Percentiles rank a stretch among this genome's conserved stretches.
phyloP scores from a whole-genome alignment of 2,888 invertebrate genomes.

The Ophioninae sp. region DNA sequence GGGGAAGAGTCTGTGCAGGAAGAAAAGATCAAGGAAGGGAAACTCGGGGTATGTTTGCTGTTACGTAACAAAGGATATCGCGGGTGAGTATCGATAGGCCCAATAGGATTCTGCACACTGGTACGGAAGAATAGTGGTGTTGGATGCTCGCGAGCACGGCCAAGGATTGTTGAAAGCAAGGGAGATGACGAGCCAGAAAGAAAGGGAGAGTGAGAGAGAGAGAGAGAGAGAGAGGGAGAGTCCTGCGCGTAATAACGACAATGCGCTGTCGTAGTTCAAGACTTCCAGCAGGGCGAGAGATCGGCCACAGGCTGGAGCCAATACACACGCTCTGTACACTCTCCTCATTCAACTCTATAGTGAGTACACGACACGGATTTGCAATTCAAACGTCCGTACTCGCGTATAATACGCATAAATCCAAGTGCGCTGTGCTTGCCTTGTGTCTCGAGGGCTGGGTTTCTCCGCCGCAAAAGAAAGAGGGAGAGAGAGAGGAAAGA shows the following conservation, averaged over 20 bases:
- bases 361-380: constrained; percentile 71
- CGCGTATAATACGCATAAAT: constrained; percentile 74
- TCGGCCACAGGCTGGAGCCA: constrained; percentile 61
- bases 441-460: constrained; percentile 60
- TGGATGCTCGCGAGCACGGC: constrained; percentile 6
- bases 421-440: constrained; percentile 55
- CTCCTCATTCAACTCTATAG: constrained; percentile 65
- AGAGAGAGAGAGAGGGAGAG: constrained; percentile 45
- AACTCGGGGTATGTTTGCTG: constrained; percentile 41
- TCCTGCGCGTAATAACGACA: constrained; percentile 65
- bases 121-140: neutral
- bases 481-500: constrained; percentile 29
- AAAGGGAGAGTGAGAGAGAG: constrained; percentile 41
- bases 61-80: constrained; percentile 63
- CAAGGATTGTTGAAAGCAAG: constrained; percentile 17
- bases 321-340: constrained; percentile 55
- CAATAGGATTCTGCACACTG: constrained; percentile 16
- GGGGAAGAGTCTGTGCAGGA: constrained; percentile 12
- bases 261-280: constrained; percentile 62
- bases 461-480: constrained; percentile 10
- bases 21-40: constrained; percentile 55
- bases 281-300: constrained; percentile 62
- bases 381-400: constrained; percentile 76
- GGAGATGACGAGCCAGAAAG: neutral
- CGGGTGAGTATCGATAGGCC: constrained; percentile 68